A percentile compares a stretch with the other conserved stretches of the same genome.
Conservation (phyloP, 1,140 invertebrate species). For the Dendrolimus punctatus region DNA sequence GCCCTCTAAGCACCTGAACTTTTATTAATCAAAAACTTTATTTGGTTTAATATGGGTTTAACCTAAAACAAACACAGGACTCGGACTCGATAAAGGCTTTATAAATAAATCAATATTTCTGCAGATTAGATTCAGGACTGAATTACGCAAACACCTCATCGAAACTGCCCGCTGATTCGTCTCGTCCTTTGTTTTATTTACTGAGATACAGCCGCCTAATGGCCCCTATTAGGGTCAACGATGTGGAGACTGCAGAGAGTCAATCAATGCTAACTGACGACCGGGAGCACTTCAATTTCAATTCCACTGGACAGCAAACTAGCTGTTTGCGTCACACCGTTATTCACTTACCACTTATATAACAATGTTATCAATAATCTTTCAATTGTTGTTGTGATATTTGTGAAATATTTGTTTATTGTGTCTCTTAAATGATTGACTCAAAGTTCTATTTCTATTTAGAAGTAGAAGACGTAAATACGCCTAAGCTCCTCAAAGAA, state of each 20-base stretch:
- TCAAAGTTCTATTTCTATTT: too few relatives aligned
- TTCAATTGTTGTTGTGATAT: not conserved
- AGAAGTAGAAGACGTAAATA: too few relatives aligned
- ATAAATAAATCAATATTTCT: too few relatives aligned
- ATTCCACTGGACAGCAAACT: slow-evolving; percentile 8
- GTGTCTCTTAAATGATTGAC: too few relatives aligned
- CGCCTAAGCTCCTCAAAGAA: too few relatives aligned
- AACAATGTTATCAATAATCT: not conserved
- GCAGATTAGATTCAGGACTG: not conserved
- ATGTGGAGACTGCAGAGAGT: slow-evolving; percentile 13
- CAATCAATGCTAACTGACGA: slow-evolving; percentile 20
- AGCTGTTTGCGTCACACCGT: not conserved
- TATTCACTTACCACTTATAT: too few relatives aligned
- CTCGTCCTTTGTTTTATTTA: slow-evolving; percentile 14
- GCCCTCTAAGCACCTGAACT: too few relatives aligned
- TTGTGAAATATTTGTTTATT: slow-evolving; percentile 1
- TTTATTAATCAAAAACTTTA: too few relatives aligned
- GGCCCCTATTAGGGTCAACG: slow-evolving; percentile 25
- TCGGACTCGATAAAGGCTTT: too few relatives aligned
- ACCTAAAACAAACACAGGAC: too few relatives aligned
- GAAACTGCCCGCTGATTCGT: slow-evolving; percentile 7
- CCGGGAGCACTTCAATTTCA: slow-evolving; percentile 7
- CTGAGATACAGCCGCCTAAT: slow-evolving; percentile 17
- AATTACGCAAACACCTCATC: slow-evolving; percentile 2
- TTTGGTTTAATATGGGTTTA: too few relatives aligned